A percentile compares a stretch with the other conserved stretches of the same genome.
phyloP scores from a whole-genome alignment of 1,140 invertebrate species.

The Polyergus mexicanus region DNA sequence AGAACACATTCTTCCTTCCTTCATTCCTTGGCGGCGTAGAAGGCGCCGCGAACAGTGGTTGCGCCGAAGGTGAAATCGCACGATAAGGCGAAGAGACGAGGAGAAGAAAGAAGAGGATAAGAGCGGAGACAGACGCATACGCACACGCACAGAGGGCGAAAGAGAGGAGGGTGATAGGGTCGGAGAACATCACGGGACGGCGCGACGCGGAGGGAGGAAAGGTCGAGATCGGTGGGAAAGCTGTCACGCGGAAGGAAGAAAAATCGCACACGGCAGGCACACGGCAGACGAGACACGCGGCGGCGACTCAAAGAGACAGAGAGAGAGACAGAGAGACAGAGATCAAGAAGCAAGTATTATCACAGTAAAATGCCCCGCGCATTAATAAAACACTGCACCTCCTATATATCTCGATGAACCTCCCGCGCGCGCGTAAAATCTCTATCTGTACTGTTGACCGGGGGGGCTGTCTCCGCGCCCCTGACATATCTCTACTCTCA shows the following conservation, averaged over 20 bases:
- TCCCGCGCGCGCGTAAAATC: conserved; percentile 21
- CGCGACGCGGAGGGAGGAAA: conserved; percentile 59
- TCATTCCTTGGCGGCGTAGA: too few relatives aligned
- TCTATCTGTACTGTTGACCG: conserved; percentile 41
- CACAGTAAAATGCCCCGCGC: conserved; percentile 59
- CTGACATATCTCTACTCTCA: conserved; percentile 31
- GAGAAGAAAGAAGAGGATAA: not conserved
- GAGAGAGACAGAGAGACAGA: not conserved
- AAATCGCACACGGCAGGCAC: conserved; percentile 21
- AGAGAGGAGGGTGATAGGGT: not conserved
- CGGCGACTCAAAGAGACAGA: not conserved
- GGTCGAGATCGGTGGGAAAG: conserved; percentile 61
- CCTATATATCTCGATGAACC: conserved; percentile 48
- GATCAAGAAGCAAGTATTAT: conserved; percentile 64
- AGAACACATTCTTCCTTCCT: not conserved
- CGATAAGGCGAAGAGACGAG: conserved; percentile 34
- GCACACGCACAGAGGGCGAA: not conserved
- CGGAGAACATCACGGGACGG: conserved; percentile 59
- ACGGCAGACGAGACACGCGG: conserved; percentile 67
- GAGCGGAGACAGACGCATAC: not conserved
- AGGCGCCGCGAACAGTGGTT: too few relatives aligned
- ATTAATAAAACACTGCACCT: conserved; percentile 63
- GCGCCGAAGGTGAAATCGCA: not conserved
- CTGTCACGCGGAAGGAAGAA: conserved; percentile 20
- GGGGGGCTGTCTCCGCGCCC: conserved; percentile 36